Base-by-base conservation (phyloP, 1,140 invertebrate species). In the Hycleus phaleratus region DNA sequence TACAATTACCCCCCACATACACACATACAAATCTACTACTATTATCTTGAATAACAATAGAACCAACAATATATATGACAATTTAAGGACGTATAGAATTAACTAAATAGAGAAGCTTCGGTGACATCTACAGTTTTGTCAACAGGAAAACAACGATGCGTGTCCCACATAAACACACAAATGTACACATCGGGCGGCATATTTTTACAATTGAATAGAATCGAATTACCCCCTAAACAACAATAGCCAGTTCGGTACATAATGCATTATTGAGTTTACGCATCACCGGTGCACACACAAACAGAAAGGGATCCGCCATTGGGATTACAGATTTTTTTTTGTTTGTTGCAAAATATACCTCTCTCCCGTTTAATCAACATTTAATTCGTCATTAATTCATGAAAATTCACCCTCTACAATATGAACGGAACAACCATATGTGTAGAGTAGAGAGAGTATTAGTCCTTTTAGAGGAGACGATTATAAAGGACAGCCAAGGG, bases 131-230 rank as follows among this genome's bases (percentile, higher is more conserved):
- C 39, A 46, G 42, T 47, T 32, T 42, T 46, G 46, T 56, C 24
- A 50, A 49, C 45, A 46, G 48, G 7, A 7, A 61, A 61, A 61
- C 55, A 58, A 58, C 32, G 32, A 32, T 18, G 49, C 54, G 42
- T 52, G 50, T 45, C 51, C 48, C 47, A 44, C 49, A 18, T 18
- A 18, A 18, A 18, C 32, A 32, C 4, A 32, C 32, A 32, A 32
- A 32, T 2, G 7, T 9, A 47, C 48, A 47, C 26, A 40, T 24
- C 18, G 39, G 42, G 59, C 45, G 59, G 58, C 48, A 58, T 48
- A 56, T 61, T 61, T 61, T 56, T 32, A 32, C 4, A 51, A 49
- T 54, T 61, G 47, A 58, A 61, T 61, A 48, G 59, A 61, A 61
- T 61, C 58, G 56, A 61, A 61, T 61, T 61, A 61, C 59, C 38